Base-by-base conservation (phyloP, 2,797 vertebrate genomes). In the Holocentrus rufus region DNA sequence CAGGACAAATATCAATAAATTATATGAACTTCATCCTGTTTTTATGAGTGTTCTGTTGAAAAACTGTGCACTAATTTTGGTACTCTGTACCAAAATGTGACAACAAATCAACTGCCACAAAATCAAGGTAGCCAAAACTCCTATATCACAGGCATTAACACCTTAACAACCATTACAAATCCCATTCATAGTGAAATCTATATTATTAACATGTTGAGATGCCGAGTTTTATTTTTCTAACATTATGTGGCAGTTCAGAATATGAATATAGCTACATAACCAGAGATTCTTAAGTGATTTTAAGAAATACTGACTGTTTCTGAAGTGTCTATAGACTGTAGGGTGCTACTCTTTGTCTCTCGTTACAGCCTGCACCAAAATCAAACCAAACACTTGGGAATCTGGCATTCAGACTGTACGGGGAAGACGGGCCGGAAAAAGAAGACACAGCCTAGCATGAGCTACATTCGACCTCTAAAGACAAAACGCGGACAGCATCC, bases 1-100 rank as follows among this genome's bases (percentile, higher is more conserved):
- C 11, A 55, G 2, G 52, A 66, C n/a, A 73, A 9, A 23, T 52
- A 23, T 13, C 30, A 36, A 13, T n/a, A n/a, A 69, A 52, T 50
- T 14, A 34, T 11, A 47, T 5, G 57, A 44, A 54, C 42, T 5
- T 13, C 9, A 39, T 10, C 54, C 36, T 15, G 6, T 70, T 64
- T 58, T 2, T 59, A 20, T 34, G 5, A 54, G 42, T 25, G 47
- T 34, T 46, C 34, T 53, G 52, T 25, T 50, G 31, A 34, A 23
- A 25, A 13, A 53, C 52, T 23, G 52, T 53, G 52, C 6, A 34
- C 31, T n/a, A n/a, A n/a, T n/a, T n/a, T n/a, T n/a, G n/a, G n/a
- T n/a, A n/a, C n/a, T n/a, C n/a, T n/a, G n/a, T n/a, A n/a, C 17
- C 46, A 49, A 18, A 49, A 49, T 49, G 7, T n/a, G n/a, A 49